A percentile compares a stretch with the other conserved stretches of the same genome.
Evolutionary conservation across 2,113 vertebrate genomes (phyloP).

Genomic region (zebrafish (Danio rerio)): GRCz12tu NC_133190.1:2775501-2776000

Average conservation of each 20-base stretch:
- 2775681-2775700: too few species aligned
- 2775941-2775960: constrained; percentile 63
- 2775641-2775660: too few species aligned
- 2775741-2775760: constrained; percentile 47
- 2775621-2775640: too few species aligned
- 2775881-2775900: constrained; percentile 78
- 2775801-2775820: constrained; percentile 78
- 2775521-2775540: too few species aligned
- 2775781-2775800: constrained; percentile 73
- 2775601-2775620: too few species aligned
- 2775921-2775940: constrained; percentile 69
- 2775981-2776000: constrained; percentile 1
- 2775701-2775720: constrained; percentile 25
- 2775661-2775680: too few species aligned
- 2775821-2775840: constrained; percentile 77
- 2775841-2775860: constrained; percentile 72
- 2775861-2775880: constrained; percentile 73
- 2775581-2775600: too few species aligned
- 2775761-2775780: constrained; percentile 68
- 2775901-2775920: constrained; percentile 76
- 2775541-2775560: too few species aligned
- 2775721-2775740: background rate
- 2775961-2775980: background rate
- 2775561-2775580: too few species aligned
- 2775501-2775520: too few species aligned